Percentiles rank a stretch among this genome's conserved stretches.
Conservation (phyloP, 2,888 invertebrate genomes). For the Pharmacophagus antenor region DNA sequence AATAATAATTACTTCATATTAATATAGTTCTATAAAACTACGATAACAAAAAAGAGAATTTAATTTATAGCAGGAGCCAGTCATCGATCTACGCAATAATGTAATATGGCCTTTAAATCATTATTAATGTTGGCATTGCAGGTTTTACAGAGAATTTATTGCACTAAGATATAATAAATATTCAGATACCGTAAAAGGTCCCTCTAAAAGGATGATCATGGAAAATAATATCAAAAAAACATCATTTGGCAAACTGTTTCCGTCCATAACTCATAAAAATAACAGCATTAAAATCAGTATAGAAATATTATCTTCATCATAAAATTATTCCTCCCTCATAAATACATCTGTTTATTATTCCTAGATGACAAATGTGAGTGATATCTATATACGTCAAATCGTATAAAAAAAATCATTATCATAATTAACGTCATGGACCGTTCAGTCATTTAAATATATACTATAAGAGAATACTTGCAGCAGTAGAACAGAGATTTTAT, state of each 20-base stretch:
- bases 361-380: too few species aligned
- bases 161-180: constrained; percentile 29
- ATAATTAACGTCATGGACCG: too few species aligned
- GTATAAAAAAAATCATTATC: too few species aligned
- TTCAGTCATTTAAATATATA: too few species aligned
- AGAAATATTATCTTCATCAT: too few species aligned
- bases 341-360: too few species aligned
- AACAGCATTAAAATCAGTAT: too few species aligned
- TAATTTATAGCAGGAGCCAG: constrained; percentile 18
- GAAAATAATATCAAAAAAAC: constrained; percentile 1
- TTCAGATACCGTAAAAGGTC: constrained; percentile 26
- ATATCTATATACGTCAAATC: too few species aligned
- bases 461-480: too few species aligned
- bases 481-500: too few species aligned
- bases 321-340: too few species aligned
- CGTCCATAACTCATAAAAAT: too few species aligned
- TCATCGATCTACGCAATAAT: constrained; percentile 25
- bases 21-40: constrained; percentile 8
- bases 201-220: constrained; percentile 7
- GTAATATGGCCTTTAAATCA: constrained; percentile 26
- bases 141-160: constrained; percentile 25
- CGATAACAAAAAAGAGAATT: constrained; percentile 5
- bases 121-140: constrained; percentile 26
- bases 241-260: neutral
- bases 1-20: neutral